phyloP scores from a whole-genome alignment of 2,888 invertebrate species.

The Pantelozetes paolii region DNA sequence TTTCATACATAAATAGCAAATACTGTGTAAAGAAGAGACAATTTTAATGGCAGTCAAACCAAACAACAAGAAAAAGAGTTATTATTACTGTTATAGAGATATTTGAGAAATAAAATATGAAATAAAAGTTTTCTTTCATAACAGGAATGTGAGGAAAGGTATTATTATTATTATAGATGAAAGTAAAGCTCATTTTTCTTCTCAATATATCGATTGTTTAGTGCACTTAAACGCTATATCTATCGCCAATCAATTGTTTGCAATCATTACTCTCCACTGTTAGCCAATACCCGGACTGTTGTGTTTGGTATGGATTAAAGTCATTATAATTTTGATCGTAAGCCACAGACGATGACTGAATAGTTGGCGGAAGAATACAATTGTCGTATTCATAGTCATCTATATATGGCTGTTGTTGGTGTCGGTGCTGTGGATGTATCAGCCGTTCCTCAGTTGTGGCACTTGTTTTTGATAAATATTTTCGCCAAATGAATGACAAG shows the following conservation, averaged over 20 bases:
- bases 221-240: conserved; percentile 6
- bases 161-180: no score
- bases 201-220: not conserved
- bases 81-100: no score
- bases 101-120: no score
- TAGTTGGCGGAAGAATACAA: not conserved
- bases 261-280: conserved; percentile 30
- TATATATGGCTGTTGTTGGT: not conserved
- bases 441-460: conserved; percentile 3
- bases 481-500: conserved; percentile 3
- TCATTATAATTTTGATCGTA: not conserved
- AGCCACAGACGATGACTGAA: not conserved
- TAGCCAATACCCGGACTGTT: not conserved
- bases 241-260: conserved; percentile 5
- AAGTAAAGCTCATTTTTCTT: no score
- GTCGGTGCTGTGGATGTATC: not conserved
- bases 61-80: no score
- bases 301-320: not conserved
- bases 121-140: no score
- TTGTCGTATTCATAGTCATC: not conserved
- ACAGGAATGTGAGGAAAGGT: no score
- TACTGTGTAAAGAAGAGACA: no score
- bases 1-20: no score
- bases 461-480: not conserved
- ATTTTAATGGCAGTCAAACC: no score